Evolutionary conservation across 1,140 invertebrate species (phyloP), one percentile per base, ranked within the genome.

Genomic region (Eubasilissa regina): DNA sequence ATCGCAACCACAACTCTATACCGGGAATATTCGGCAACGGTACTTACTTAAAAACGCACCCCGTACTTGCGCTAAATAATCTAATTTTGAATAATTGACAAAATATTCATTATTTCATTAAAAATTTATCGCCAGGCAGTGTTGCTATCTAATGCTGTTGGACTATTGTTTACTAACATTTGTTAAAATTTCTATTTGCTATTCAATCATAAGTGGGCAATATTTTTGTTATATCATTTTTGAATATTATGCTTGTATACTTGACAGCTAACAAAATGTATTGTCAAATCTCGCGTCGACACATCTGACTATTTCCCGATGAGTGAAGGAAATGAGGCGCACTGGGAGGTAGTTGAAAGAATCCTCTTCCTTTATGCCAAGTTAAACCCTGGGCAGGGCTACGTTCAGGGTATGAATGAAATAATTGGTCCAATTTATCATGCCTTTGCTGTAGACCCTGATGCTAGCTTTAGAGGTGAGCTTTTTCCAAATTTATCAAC

Each of bases 331-430:
- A 92, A 93, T 80, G 96, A 98, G 87, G 96, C 95, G 0, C 96
- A 98, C 84, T 97, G 96, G 98, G 98, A 99, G 89, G 97, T 99
- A 9, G 95, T 99, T 0, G 97, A 99, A 86, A 90, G 98, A 83
- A 97, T 99, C 85, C 89, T 99, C 25, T 99, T 99, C 86, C 91
- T 99, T 4, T 99, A 99, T 88, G 97, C 97, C 0, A 99, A 99
- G 89, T 91, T 99, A 3, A 99, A 99, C 91, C 97, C 98, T 4
- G 98, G 98, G 0, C 97, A 99, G 86, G 94, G 97, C 4, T 99
- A 99, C 89, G 97, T 99, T 0, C 97, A 99, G 89, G 98, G 98
- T 78, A 99, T 99, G 98, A 99, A 99, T 91, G 98, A 99, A 89
- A 98, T 99, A 82, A 94, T 99, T 77, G 98, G 98, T 0, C 98